Conservation (phyloP, 2,888 invertebrate genomes). For the Drosophila testacea region DNA sequence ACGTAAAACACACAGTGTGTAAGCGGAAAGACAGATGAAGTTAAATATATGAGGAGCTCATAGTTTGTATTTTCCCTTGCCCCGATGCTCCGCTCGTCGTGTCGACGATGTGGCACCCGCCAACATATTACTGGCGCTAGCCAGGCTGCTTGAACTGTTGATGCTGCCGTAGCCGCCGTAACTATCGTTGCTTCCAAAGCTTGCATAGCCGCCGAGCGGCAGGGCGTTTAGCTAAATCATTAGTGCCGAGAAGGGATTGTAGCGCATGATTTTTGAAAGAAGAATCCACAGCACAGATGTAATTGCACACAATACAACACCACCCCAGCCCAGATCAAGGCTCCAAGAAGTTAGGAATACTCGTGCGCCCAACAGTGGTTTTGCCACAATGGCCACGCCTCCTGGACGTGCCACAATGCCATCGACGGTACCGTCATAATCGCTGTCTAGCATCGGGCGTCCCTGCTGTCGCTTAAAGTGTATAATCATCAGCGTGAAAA, state of each 20-base stretch:
- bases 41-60: conserved; percentile 31
- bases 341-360: conserved; percentile 93
- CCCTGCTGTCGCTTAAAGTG: conserved; percentile 94
- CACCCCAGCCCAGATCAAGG: conserved; percentile 93
- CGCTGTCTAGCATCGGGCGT: conserved; percentile 87
- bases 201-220: conserved; percentile 74
- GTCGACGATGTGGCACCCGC: conserved; percentile 66
- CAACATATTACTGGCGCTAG: conserved; percentile 67
- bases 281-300: conserved; percentile 95
- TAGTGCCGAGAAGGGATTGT: conserved; percentile 92
- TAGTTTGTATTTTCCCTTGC: conserved; percentile 73
- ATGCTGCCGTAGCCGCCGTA: conserved; percentile 68
- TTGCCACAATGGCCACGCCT: conserved; percentile 86
- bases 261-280: conserved; percentile 95
- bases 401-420: conserved; percentile 88
- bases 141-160: conserved; percentile 67
- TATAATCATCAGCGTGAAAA: conserved; percentile 96
- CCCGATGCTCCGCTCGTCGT: conserved; percentile 74
- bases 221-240: conserved; percentile 86
- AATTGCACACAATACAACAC: conserved; percentile 92
- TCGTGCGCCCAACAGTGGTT: conserved; percentile 88
- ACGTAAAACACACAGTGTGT: conserved; percentile 24
- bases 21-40: conserved; percentile 21
- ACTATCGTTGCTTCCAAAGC: conserved; percentile 53
- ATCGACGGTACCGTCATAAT: conserved; percentile 89